Evolutionary conservation across 2,797 vertebrate species (phyloP).

Genomic region (Chrysocyon brachyurus): DNA sequence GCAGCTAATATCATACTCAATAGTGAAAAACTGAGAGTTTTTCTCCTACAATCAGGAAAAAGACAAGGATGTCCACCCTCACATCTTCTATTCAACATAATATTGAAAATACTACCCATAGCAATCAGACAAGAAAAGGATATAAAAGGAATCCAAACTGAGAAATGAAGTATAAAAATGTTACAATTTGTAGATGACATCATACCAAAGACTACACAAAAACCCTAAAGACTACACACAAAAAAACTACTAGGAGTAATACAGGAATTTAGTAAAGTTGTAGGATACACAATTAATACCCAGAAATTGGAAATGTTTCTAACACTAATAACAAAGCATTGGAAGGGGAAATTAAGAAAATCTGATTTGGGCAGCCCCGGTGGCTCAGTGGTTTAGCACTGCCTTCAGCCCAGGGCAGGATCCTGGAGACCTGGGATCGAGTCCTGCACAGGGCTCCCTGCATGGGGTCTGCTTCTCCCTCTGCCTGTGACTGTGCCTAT

Average conservation of each 20-base stretch:
- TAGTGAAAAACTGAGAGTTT: background rate
- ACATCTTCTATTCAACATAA: background rate
- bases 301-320: background rate
- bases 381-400: too few relatives aligned
- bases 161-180: background rate
- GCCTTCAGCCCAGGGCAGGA: too few relatives aligned
- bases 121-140: background rate
- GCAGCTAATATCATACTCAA: background rate
- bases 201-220: background rate
- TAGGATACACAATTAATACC: background rate
- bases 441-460: too few relatives aligned
- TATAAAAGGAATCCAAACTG: background rate
- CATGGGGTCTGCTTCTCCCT: too few relatives aligned
- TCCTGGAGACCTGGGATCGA: too few relatives aligned
- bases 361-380: too few relatives aligned
- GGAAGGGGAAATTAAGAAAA: background rate
- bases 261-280: background rate
- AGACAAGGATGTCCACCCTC: background rate
- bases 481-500: too few relatives aligned
- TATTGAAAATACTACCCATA: background rate
- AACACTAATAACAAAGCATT: background rate
- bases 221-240: background rate
- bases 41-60: background rate
- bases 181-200: background rate
- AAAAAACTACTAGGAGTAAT: background rate